Evolutionary conservation across 92 coral and sea anemone species (phyloP), one percentile per base, ranked within the genome.

Genomic region (Scolanthus callimorphus): DNA sequence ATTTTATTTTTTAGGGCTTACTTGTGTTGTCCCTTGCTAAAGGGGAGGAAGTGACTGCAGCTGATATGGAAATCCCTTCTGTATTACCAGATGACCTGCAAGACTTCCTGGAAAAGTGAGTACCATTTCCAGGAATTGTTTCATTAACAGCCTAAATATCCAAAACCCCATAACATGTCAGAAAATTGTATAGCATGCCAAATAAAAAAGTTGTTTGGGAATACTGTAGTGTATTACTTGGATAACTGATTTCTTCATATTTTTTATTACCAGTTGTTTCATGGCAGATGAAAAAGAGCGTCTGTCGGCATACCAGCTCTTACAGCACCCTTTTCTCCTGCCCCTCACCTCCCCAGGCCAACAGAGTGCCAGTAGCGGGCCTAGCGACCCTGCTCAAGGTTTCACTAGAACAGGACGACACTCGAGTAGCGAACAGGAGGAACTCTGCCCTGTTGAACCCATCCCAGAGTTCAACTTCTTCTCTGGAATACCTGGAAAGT

Each of bases 101-200:
- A 22, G 98, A 92, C 58, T 84, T 92, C 69, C 78, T 92, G 31
- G 52, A 85, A 29, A 79, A 70, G 98, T 92, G 62, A 63, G 85
- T 50, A 17, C 29, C 27, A n/a, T n/a, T n/a, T n/a, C n/a, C n/a
- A n/a, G n/a, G n/a, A n/a, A n/a, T n/a, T n/a, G n/a, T n/a, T n/a
- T n/a, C n/a, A n/a, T n/a, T n/a, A n/a, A n/a, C n/a, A n/a, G n/a
- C n/a, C n/a, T n/a, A n/a, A n/a, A n/a, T n/a, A n/a, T n/a, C n/a
- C n/a, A n/a, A n/a, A n/a, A n/a, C n/a, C n/a, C n/a, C n/a, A n/a
- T n/a, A n/a, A n/a, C n/a, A n/a, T n/a, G n/a, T n/a, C n/a, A n/a
- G n/a, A n/a, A n/a, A n/a, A n/a, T n/a, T n/a, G n/a, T n/a, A n/a
- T n/a, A n/a, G n/a, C n/a, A n/a, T n/a, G n/a, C n/a, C n/a, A n/a